Conservation (phyloP, 2,113 vertebrate species). For the Noctilio leporinus region DNA sequence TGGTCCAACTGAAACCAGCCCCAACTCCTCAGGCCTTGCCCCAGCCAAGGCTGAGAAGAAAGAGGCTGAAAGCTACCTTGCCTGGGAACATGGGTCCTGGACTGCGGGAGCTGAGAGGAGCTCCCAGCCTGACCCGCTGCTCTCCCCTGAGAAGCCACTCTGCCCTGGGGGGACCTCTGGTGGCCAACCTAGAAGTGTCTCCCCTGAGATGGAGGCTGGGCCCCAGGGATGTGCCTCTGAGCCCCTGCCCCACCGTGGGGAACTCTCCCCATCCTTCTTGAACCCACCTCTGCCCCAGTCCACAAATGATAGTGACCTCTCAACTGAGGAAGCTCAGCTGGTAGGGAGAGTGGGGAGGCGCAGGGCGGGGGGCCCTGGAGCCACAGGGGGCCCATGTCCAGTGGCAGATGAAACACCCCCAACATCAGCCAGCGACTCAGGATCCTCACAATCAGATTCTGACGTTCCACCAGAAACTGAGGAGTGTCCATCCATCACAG, state of each 20-base stretch:
- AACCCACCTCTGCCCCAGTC: conserved; percentile 88
- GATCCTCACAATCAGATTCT: conserved; percentile 93
- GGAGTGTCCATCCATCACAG: conserved; percentile 90
- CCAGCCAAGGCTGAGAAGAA: conserved; percentile 71
- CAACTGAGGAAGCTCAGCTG: conserved; percentile 81
- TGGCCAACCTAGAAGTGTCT: conserved; percentile 74
- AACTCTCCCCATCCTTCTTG: conserved; percentile 95
- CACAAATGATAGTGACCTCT: conserved; percentile 88
- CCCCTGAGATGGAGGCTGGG: conserved; percentile 80
- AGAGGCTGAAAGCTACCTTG: conserved; percentile 56
- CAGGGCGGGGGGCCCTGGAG: conserved; percentile 74
- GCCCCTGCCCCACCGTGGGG: conserved; percentile 70
- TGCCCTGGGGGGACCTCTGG: conserved; percentile 74
- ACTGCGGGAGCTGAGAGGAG: conserved; percentile 66
- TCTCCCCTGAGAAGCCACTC: conserved; percentile 83
- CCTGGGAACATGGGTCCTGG: conserved; percentile 68
- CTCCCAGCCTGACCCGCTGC: conserved; percentile 84
- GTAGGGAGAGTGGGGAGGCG: conserved; percentile 83
- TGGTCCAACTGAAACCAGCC: conserved; percentile 85
- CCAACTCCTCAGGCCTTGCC: conserved; percentile 63
- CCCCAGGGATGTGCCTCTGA: conserved; percentile 67
- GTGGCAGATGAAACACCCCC: conserved; percentile 92
- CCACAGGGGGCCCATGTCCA: conserved; percentile 81
- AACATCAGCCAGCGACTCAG: conserved; percentile 93
- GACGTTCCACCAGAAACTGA: conserved; percentile 92